Base-by-base conservation (phyloP, 2,888 invertebrate species). In the Serripes groenlandicus region DNA sequence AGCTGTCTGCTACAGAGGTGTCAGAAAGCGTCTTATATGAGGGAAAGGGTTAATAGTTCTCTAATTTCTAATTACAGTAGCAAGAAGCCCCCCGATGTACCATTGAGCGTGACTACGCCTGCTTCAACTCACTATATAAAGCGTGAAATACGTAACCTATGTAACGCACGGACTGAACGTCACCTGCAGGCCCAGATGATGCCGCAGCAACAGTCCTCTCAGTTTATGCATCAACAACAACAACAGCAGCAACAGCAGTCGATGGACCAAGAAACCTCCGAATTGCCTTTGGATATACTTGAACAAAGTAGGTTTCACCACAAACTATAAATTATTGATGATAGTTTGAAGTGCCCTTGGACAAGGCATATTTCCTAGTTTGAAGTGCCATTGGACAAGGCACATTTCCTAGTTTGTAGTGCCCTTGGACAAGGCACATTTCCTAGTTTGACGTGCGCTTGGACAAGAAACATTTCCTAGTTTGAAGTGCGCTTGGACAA, bases 71-170 rank as follows among this genome's bases (percentile, higher is more conserved):
- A 2, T 69, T 69, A 3, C 87, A 91, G 91, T 76, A 90, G 90
- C 81, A 90, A 90, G 79, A 73, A 88, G 52, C 80, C 85, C 0
- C 62, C 86, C 34, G 91, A 88, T 68, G 72, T 89, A 26, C 87
- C 83, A 28, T 71, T 89, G 69, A 80, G 85, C 60, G 79, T 75
- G n/a, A 83, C 79, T 62, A 86, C 90, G 3, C 86, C 80, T 11
- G 89, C 85, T 11, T 85, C 92, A 37, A 97, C 98, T 71, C 98
- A 98, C 95, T 98, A 97, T 95, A 98, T 98, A 90, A 96, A 98
- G 93, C 98, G 98, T 95, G 98, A 98, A 95, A 95, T 98, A 92
- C 96, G 98, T 90, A 97, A 98, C 69, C 97, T 97, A 86, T 98
- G 98, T 81, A 98, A 97, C 89, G 97, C 97, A 75, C 96, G 98